Evolutionary conservation across 1,140 invertebrate genomes (phyloP).

Genomic region (Anastrepha obliqua): DNA sequence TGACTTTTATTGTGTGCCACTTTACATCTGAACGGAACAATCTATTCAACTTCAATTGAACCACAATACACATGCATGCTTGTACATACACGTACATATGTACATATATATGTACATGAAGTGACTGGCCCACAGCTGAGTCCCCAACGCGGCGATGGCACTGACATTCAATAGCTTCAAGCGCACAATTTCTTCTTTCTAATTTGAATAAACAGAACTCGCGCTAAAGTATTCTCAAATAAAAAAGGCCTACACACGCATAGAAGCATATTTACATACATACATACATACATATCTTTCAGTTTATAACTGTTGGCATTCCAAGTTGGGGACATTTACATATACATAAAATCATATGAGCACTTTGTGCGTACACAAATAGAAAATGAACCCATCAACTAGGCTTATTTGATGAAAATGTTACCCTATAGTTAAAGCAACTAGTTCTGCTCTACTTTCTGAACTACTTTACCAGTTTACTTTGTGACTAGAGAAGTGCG

Average conservation of each 20-base stretch:
- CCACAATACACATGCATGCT: not conserved
- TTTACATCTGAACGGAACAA: slow-evolving; percentile 36
- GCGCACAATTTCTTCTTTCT: slow-evolving; percentile 21
- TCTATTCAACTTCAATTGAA: slow-evolving; percentile 47
- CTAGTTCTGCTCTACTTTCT: too few species aligned
- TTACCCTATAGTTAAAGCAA: too few species aligned
- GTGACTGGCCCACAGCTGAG: slow-evolving; percentile 19
- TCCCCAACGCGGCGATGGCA: slow-evolving; percentile 35
- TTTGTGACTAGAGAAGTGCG: too few species aligned
- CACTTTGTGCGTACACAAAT: not conserved
- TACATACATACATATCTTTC: not conserved
- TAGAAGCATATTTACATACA: not conserved
- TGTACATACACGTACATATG: not conserved
- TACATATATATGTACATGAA: not conserved
- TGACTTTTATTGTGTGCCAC: slow-evolving; percentile 29
- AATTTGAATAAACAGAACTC: slow-evolving; percentile 24
- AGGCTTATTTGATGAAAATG: not conserved
- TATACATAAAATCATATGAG: not conserved
- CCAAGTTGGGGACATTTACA: slow-evolving; percentile 30
- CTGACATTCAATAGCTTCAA: slow-evolving; percentile 33
- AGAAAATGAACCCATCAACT: not conserved
- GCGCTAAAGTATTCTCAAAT: not conserved
- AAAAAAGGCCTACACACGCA: slow-evolving; percentile 17
- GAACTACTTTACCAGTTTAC: too few species aligned
- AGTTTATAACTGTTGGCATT: not conserved